Evolutionary conservation across 2,113 vertebrate species (phyloP).

Genomic region (Odocoileus hemionus): DNA sequence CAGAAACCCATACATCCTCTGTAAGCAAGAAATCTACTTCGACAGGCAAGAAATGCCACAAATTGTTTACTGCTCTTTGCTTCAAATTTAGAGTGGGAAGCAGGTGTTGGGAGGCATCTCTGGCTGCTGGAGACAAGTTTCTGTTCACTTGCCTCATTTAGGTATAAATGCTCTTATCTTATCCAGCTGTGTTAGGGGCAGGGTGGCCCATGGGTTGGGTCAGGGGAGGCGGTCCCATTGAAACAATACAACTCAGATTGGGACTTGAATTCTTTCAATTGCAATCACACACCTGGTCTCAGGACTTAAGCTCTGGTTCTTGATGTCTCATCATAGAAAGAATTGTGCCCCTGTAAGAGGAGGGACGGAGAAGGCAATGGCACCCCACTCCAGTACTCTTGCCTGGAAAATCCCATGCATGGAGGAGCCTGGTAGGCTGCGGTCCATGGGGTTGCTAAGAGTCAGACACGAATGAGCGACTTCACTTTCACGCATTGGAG

Average conservation of each 20-base stretch:
- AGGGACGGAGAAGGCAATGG: too few relatives aligned
- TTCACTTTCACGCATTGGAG: too few relatives aligned
- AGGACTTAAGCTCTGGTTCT: background rate
- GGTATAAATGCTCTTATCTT: background rate
- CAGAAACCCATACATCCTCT: constrained; percentile 50
- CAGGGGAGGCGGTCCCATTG: background rate
- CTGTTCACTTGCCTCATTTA: background rate
- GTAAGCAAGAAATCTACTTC: constrained; percentile 57
- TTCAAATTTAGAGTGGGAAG: background rate
- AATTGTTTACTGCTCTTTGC: constrained; percentile 60
- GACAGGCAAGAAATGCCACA: constrained; percentile 32
- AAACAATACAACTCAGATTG: background rate
- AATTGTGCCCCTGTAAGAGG: too few relatives aligned
- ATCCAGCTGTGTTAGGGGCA: background rate
- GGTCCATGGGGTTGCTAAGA: too few relatives aligned
- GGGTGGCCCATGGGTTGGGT: background rate
- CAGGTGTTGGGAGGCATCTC: background rate
- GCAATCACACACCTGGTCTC: background rate
- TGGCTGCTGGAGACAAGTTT: background rate
- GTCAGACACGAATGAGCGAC: too few relatives aligned
- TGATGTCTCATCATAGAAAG: background rate
- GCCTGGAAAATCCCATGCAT: too few relatives aligned
- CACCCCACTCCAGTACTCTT: too few relatives aligned
- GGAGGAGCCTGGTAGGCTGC: too few relatives aligned
- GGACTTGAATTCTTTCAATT: background rate